Evolutionary conservation across 2,113 vertebrate genomes (phyloP), one percentile per base, ranked within the genome.

Genomic region (Rhegmatorhina hoffmannsi): DNA sequence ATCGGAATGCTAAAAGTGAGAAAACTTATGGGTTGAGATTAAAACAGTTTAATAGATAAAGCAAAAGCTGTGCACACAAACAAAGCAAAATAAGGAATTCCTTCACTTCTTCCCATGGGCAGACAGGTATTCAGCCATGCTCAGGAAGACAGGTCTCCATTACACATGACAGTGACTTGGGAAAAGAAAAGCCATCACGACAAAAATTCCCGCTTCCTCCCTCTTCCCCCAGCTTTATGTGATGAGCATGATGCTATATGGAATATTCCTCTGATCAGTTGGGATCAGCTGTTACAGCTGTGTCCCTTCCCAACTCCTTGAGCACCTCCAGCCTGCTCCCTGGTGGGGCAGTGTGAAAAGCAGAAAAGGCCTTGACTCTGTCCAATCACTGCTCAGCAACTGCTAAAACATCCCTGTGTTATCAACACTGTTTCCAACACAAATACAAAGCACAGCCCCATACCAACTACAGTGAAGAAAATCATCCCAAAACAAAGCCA

Each of bases 111-210:
- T 63, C 26, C 34, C 15, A 13, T 9, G 10, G 20, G 11, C 63
- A 70, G 72, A 49, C 19, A 76, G 20, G 34, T 62, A 34, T 43
- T 50, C 72, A 77, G 72, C 14, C 10, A 16, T 23, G 26, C 10
- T 25, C 72, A 70, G 49, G 34, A 56, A 83, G 49, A 33, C 21
- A 33, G 10, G 21, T 7, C 20, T 34, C 47, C 31, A 33, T 56
- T 49, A 36, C 1, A 0, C 7, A 23, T 4, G 17, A 62, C 0
- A 0, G 20, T 43, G 20, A 49, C 47, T 63, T 44, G 34, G 40
- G 31, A 56, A 84, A 17, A 50, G 21, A 43, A 63, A 70, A 0
- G 0, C 21, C 49, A 23, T 55, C 34, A 33, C 25, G 33, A 23
- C 12, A 13, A 77, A 33, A 21, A 31, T 33, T 8, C 14, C 10